Percentiles rank a stretch among this genome's conserved stretches.
These are phyloP conservation scores for Brachypodius melanocephalos DNA, from an alignment of 2,113 vertebrate genomes.

Conservation along the genomic window DNA sequence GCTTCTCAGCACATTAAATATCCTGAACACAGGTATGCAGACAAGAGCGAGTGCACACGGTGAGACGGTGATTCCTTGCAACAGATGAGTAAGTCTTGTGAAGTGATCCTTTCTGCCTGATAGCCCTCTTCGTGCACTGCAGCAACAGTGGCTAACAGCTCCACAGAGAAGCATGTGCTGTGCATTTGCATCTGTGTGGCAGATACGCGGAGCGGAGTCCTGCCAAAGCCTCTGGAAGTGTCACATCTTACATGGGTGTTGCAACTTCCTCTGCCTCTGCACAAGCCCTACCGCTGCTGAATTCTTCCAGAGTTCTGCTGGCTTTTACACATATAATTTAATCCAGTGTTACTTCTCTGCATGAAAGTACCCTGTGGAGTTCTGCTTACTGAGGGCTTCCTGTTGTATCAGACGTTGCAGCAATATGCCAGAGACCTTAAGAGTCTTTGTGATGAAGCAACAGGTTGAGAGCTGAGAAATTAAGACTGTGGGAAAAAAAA, in stretches of 20 bases:
- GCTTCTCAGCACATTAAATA: background rate
- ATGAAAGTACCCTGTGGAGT: background rate
- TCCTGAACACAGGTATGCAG: background rate
- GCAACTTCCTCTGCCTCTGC: conserved; percentile 57
- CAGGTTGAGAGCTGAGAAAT: background rate
- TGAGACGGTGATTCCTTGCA: background rate
- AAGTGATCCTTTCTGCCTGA: background rate
- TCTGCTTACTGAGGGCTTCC: background rate
- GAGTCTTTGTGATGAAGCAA: background rate
- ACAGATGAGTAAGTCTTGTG: background rate
- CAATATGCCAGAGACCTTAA: background rate
- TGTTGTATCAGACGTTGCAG: background rate
- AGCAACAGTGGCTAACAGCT: conserved; percentile 22
- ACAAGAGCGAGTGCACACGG: background rate
- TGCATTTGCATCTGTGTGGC: conserved; percentile 14
- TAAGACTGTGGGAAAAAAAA: background rate
- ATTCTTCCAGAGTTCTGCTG: conserved; percentile 13
- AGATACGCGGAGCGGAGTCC: background rate
- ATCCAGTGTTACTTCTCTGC: background rate
- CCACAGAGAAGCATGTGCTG: background rate
- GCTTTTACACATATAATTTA: background rate
- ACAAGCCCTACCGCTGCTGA: conserved; percentile 21
- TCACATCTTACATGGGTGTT: conserved; percentile 54
- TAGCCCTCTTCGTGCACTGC: background rate
- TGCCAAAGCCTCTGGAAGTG: conserved; percentile 60